Evolutionary conservation across 2,888 invertebrate genomes (phyloP), one percentile per base, ranked within the genome.

Genomic region (Drosophila merina): DNA sequence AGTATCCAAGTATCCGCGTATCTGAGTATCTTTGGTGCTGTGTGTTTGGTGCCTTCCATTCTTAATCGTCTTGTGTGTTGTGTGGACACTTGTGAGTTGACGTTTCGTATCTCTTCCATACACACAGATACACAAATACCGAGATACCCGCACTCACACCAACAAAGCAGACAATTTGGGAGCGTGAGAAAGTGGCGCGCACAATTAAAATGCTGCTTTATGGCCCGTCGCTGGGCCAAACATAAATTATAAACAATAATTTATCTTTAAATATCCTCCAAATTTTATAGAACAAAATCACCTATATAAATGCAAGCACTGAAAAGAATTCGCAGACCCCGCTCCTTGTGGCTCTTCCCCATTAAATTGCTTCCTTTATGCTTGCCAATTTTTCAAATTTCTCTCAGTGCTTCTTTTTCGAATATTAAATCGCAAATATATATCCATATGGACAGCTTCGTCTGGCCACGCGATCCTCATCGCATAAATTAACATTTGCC

Each of bases 161-260:
- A 8, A 26, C 14, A 52, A 20, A 38, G 12, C 40, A 47, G 14
- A 68, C 72, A 75, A 82, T 82, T 86, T 80, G 77, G 85, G 75
- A 86, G 82, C 86, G 88, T 86, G 86, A 86, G 86, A 86, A 88
- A 85, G 77, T 78, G 76, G 67, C 80, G 76, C 78, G 80, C 73
- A 77, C 75, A 70, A 70, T 70, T 70, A 70, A 70, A 70, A 71
- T 56, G 72, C 74, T 79, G 75, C 71, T 88, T 86, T 86, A 86
- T 81, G 87, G 79, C 59, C 69, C 85, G 74, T 66, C 72, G 75
- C 62, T 52, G 77, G 54, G 59, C 74, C 56, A 14, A 72, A 72
- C 87, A 83, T 84, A 79, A 84, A 84, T 84, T 86, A 81, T 84
- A 70, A 78, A 84, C 82, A 82, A 81, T 86, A 81, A 81, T 80